These are phyloP conservation scores for Dasypogon diadema DNA, from an alignment of 2,888 invertebrate species.

Conservation along the genomic window DNA sequence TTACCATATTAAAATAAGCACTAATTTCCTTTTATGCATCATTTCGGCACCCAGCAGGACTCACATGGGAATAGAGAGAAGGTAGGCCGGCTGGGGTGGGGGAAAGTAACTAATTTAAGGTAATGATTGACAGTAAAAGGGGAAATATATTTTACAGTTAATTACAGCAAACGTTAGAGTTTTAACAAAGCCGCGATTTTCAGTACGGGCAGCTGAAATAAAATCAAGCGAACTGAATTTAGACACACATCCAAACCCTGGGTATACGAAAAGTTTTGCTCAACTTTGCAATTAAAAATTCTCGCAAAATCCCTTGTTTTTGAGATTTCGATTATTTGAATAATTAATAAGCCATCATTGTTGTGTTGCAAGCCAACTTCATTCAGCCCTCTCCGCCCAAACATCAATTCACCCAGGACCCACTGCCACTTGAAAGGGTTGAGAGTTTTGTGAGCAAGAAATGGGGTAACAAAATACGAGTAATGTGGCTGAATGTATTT, in stretches of 20 bases:
- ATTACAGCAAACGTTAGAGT: too few relatives aligned
- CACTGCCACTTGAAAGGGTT: conserved; percentile 45
- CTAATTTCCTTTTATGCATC: too few relatives aligned
- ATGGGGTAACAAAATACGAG: conserved; percentile 51
- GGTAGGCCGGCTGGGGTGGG: too few relatives aligned
- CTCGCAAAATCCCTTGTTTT: conserved; percentile 56
- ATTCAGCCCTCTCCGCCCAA: conserved; percentile 8
- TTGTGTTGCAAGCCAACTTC: conserved; percentile 54
- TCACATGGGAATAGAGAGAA: too few relatives aligned
- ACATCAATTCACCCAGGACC: conserved; percentile 12
- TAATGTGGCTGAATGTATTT: conserved; percentile 53
- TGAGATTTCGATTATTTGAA: conserved; percentile 57
- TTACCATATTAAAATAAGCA: too few relatives aligned
- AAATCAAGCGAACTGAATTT: conserved; percentile 27
- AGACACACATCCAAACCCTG: background rate
- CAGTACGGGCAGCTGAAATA: background rate
- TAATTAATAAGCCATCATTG: conserved; percentile 57
- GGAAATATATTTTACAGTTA: too few relatives aligned
- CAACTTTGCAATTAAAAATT: conserved; percentile 57
- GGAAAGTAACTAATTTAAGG: too few relatives aligned
- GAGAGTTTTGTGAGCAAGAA: conserved; percentile 52
- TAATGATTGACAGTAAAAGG: too few relatives aligned
- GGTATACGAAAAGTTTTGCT: conserved; percentile 53
- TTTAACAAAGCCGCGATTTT: too few relatives aligned
- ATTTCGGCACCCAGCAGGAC: too few relatives aligned